A percentile compares a stretch with the other conserved stretches of the same genome.
Evolutionary conservation across 2,113 vertebrate genomes (phyloP).

Genomic region (Alectura lathami): DNA sequence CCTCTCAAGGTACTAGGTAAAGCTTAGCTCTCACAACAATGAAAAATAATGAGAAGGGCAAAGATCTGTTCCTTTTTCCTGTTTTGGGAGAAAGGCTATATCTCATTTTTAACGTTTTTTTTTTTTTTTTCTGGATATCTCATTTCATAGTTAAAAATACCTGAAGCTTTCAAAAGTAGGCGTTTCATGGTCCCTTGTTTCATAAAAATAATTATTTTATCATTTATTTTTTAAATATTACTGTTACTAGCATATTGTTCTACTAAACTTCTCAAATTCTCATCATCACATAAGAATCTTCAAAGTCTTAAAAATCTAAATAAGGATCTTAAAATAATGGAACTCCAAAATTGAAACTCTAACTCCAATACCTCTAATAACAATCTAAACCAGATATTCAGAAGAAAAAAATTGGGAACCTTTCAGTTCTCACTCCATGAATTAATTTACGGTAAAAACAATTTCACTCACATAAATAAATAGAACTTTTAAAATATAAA

Average conservation of each 20-base stretch:
- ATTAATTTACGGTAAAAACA: background rate
- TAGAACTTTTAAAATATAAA: background rate
- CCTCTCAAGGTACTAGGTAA: background rate
- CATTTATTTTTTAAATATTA: background rate
- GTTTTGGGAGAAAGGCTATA: background rate
- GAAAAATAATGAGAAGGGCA: background rate
- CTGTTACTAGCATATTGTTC: background rate
- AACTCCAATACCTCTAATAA: no score
- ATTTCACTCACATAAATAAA: background rate
- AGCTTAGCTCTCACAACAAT: background rate
- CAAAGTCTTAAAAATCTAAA: background rate
- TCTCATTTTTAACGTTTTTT: background rate
- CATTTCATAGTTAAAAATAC: background rate
- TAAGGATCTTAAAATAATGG: background rate
- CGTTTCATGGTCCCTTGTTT: background rate
- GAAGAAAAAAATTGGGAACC: background rate
- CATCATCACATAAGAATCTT: background rate
- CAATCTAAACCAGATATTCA: background rate
- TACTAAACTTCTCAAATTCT: background rate
- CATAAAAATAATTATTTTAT: background rate
- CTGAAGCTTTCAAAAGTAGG: background rate
- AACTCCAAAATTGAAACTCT: background rate
- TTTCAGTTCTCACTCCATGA: background rate
- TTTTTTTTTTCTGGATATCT: slow-evolving; percentile 5
- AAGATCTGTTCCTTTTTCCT: background rate